These are phyloP conservation scores for Xerus rutilus DNA, from an alignment of 2,797 vertebrate species.

Conservation along the genomic window DNA sequence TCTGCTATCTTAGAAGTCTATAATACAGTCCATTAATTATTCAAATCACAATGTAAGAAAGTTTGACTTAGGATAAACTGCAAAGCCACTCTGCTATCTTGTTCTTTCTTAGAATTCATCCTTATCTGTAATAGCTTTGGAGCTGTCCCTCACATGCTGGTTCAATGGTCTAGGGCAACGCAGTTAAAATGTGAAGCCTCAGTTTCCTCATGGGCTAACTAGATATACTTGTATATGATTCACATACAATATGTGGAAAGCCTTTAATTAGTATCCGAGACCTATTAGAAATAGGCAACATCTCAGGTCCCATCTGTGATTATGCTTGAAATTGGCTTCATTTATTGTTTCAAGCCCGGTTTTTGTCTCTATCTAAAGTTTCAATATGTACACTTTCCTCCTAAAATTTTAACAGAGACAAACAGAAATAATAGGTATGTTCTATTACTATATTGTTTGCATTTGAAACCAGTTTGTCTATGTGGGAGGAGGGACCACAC, in stretches of 20 bases:
- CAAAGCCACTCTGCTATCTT: background rate
- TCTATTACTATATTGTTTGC: background rate
- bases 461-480: background rate
- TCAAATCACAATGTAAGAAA: background rate
- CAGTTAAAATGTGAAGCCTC: background rate
- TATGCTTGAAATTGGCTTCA: background rate
- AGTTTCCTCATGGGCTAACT: background rate
- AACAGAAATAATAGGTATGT: background rate
- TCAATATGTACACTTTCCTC: background rate
- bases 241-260: background rate
- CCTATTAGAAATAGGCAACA: background rate
- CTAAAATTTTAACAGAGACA: background rate
- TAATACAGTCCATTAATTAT: background rate
- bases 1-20: background rate
- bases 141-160: background rate
- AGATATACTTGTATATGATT: background rate
- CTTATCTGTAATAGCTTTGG: background rate
- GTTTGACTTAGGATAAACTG: background rate
- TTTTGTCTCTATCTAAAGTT: background rate
- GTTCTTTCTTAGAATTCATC: background rate
- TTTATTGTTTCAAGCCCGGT: background rate
- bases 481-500: too few relatives aligned
- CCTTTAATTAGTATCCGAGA: accelerated
- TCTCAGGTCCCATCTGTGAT: background rate
- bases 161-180: background rate